phyloP scores from a whole-genome alignment of 92 coral and sea anemone genomes.

The Heliopora coerulea region DNA sequence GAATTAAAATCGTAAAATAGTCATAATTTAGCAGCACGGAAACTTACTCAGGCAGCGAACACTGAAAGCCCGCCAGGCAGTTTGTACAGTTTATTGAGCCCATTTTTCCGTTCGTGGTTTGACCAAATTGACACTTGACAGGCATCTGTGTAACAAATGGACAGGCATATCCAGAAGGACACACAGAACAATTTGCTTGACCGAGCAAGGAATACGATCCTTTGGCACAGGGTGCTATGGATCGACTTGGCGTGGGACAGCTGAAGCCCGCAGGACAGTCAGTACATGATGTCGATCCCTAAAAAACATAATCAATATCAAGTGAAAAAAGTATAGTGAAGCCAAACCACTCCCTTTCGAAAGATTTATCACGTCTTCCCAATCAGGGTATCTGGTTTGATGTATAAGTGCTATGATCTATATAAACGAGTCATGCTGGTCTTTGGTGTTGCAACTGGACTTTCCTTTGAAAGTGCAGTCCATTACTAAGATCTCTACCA shows the following conservation, averaged over 20 bases:
- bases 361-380: too few relatives aligned
- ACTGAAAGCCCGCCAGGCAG: conserved; percentile 82
- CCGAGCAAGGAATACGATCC: conserved; percentile 80
- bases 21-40: background rate
- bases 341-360: too few relatives aligned
- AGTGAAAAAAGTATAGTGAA: too few relatives aligned
- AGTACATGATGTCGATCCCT: conserved; percentile 84
- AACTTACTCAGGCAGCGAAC: conserved; percentile 90
- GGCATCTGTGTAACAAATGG: conserved; percentile 69
- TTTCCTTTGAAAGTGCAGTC: too few relatives aligned
- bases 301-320: too few relatives aligned
- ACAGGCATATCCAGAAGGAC: conserved; percentile 95
- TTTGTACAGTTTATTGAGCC: conserved; percentile 71
- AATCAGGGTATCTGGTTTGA: too few relatives aligned
- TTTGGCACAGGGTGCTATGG: conserved; percentile 52
- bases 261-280: conserved; percentile 94
- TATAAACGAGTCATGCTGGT: too few relatives aligned
- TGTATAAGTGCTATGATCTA: too few relatives aligned
- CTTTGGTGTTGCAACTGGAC: too few relatives aligned
- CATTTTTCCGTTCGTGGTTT: conserved; percentile 68
- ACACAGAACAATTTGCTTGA: conserved; percentile 79
- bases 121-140: conserved; percentile 79
- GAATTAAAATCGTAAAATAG: too few relatives aligned
- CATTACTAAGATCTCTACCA: too few relatives aligned
- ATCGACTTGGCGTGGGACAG: conserved; percentile 74